Evolutionary conservation across 2,797 vertebrate genomes (phyloP), one percentile per base, ranked within the genome.

Genomic region (Sebastes jordani): DNA sequence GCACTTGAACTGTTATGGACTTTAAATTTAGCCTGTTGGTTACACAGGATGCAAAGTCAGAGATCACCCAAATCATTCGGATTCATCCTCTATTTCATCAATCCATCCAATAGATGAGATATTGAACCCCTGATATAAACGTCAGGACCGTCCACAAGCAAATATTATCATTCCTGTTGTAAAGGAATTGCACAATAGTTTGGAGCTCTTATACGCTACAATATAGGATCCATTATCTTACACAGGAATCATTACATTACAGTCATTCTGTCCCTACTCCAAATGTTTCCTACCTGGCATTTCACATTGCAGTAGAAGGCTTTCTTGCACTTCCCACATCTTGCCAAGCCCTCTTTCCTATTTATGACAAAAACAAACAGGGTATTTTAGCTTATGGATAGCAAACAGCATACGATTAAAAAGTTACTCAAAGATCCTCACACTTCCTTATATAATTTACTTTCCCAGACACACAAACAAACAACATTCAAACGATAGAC

Each of bases 241-340:
- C 27, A 74, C 36, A 29, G 0, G 20, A 70, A 42, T 59, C 11
- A 27, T 32, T 13, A 7, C 22, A 69, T 52, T 22, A 42, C 38
- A 54, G 25, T n/a, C 4, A 23, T n/a, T 69, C 16, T 55, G 4
- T 23, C 11, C 9, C 54, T 14, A 4, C 42, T 2, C 1, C 6
- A 3, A 29, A 9, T 22, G 20, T 42, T 72, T 91, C 92, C 0
- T 96, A 99, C 98, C 98, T 99, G 98, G 82, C 98, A 99, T 66
- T 96, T 96, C 60, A 91, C 96, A 75, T 97, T 92, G 96, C 98
- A 99, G 94, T 99, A 99, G 86, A 96, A 98, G 7, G 97, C 97
- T 93, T 98, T 97, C 89, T 97, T 99, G 93, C 98, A 99, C 80
- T 97, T 98, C 86, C 98, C 98, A 86, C 99, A 99, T 90, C 96